Base-by-base conservation (phyloP, 2,888 invertebrate genomes). In the Scaptomyza polygonia region DNA sequence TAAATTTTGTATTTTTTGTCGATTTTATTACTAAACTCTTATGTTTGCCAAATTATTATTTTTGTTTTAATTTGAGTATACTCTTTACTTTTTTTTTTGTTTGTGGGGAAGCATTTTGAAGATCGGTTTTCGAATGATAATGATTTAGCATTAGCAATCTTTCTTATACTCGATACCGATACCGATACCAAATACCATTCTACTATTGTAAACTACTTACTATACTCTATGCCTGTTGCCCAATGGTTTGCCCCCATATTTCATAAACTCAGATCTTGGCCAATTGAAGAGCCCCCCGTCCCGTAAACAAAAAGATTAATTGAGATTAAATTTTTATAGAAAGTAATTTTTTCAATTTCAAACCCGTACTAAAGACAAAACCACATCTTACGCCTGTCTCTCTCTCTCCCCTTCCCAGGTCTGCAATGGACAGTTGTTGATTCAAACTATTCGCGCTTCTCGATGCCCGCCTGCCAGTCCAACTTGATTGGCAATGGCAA, bases 391-490 rank as follows among this genome's bases (percentile, higher is more conserved):
- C 88, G 88, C 85, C 79, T 68, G 79, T 86, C 79, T 77, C 78
- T 80, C 85, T 90, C 91, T 90, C 91, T 91, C 91, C 94, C 93
- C 93, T 93, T 94, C 94, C 94, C 95, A 96, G 96, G 95, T 93
- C 94, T 95, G 93, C 96, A 96, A 93, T 96, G 96, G 96, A 95
- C 95, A 92, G 95, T 96, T 93, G 94, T 96, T 94, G 96, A 96
- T 93, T 95, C 95, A 92, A 94, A 94, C 90, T 95, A 95, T 92
- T 94, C 95, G 91, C 94, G 95, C 91, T 95, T 95, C 93, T 93
- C 94, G 91, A 93, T 93, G 91, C 92, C 95, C 89, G 94, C 95
- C 91, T 93, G 94, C 92, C 94, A 94, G 90, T 91, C 93, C 74
- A 91, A 90, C 89, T 87, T 91, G 82, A 91, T 91, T 90, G 92